Percentiles rank a stretch among this genome's conserved stretches.
Evolutionary conservation across 2,113 vertebrate species (phyloP).

Genomic region (Tragelaphus strepsiceros): DNA sequence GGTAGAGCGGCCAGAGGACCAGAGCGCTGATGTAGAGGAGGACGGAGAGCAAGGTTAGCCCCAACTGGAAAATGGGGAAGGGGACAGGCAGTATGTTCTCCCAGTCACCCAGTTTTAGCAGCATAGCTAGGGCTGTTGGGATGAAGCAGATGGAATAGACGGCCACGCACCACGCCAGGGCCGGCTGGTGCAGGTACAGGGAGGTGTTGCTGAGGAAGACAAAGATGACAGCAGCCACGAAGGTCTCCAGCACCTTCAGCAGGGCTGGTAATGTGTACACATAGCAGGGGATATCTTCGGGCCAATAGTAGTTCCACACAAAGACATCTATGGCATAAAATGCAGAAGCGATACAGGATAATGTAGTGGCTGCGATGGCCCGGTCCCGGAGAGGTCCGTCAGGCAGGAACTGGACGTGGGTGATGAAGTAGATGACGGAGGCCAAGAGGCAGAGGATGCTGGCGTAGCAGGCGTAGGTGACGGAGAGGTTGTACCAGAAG

Average conservation of each 20-base stretch:
- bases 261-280: rapidly evolving
- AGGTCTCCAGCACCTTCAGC: not conserved
- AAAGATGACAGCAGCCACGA: rapidly evolving
- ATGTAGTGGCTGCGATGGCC: rapidly evolving
- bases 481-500: not conserved
- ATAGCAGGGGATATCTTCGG: rapidly evolving
- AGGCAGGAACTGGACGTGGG: not conserved
- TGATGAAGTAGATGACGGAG: not conserved
- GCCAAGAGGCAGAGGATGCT: not conserved
- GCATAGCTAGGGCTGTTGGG: not conserved
- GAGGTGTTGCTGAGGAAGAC: not conserved
- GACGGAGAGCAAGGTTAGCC: not conserved
- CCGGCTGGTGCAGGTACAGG: not conserved
- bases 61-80: not conserved
- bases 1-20: not conserved
- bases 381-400: rapidly evolving
- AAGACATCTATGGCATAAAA: not conserved
- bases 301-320: rapidly evolving
- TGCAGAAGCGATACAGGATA: not conserved
- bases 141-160: not conserved
- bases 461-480: not conserved
- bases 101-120: not conserved
- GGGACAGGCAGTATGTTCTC: rapidly evolving
- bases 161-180: not conserved
- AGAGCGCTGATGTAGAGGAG: not conserved